These are phyloP conservation scores for Papilio aristodemus DNA, from an alignment of 1,140 invertebrate genomes.

Conservation along the genomic window DNA sequence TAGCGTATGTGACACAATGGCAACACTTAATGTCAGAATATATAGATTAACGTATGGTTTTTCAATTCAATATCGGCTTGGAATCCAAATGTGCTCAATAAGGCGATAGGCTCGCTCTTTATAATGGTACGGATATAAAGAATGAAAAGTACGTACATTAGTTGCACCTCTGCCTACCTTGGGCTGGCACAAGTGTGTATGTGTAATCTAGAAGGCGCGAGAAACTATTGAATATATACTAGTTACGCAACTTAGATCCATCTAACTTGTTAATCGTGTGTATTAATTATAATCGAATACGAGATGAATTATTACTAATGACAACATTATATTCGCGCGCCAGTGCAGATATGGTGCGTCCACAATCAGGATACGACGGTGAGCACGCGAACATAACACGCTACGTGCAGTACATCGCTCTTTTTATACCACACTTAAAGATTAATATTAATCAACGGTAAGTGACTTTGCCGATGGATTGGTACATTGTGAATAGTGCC, in stretches of 20 bases:
- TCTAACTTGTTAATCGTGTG: background rate
- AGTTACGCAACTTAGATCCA: background rate
- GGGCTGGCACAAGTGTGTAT: too few relatives aligned
- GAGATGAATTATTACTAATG: constrained; percentile 4
- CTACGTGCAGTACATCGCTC: constrained; percentile 20
- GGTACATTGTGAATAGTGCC: background rate
- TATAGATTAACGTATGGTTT: too few relatives aligned
- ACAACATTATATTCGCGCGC: background rate
- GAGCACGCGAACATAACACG: constrained; percentile 25
- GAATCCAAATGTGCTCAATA: too few relatives aligned
- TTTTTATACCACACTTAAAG: background rate
- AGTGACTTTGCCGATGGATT: constrained; percentile 1
- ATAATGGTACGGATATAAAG: too few relatives aligned
- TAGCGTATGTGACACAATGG: too few relatives aligned
- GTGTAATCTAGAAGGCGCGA: too few relatives aligned
- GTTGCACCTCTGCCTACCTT: too few relatives aligned
- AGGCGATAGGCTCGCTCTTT: too few relatives aligned
- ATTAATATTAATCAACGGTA: background rate
- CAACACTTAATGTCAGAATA: too few relatives aligned
- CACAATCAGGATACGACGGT: constrained; percentile 42
- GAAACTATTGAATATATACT: too few relatives aligned
- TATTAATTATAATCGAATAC: constrained; percentile 3
- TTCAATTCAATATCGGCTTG: too few relatives aligned
- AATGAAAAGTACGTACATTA: too few relatives aligned
- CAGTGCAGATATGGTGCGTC: constrained; percentile 42